Evolutionary conservation across 2,888 invertebrate species (phyloP), one percentile per base, ranked within the genome.

Genomic region (Oscheius onirici): DNA sequence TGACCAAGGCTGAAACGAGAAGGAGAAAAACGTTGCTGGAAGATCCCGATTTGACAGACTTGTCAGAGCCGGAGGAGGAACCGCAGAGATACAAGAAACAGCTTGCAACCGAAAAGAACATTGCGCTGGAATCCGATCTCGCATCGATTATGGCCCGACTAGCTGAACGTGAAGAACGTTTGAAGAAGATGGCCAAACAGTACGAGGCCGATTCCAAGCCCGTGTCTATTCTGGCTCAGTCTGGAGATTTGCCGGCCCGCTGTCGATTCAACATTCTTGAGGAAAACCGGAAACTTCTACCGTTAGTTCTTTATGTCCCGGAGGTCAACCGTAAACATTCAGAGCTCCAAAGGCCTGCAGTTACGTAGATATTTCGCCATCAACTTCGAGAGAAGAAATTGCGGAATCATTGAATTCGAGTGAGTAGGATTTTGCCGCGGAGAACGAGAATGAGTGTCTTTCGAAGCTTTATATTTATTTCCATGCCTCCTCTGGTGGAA

Each of bases 31-130:
- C 26, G 22, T 3, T 11, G 24, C 17, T 49, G 1, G 49, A 49
- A 5, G 46, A 46, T 34, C 49, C 46, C 13, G 46, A 63, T 26
- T n/a, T 49, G 46, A 63, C 63, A 11, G 63, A 63, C 34, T 13
- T 17, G 1, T 60, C 60, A 6, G 63, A 63, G 13, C 17, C n/a
- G 26, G 63, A 63, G 1, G 28, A 22, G 10, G 61, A 63, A 20
- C 40, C 40, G 3, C 20, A 55, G 34, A 58, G n/a, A 10, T 55
- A 41, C 22, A 58, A 58, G 41, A 58, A 41, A 41, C 58, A 58
- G 13, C 40, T 40, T 3, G 13, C 20, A 1, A 41, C 17, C n/a
- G 58, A 58, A 6, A 58, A 58, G 20, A 40, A 58, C 6, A 40
- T 58, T 5, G n/a, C n/a, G 1, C n/a, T 40, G 13, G 17, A 40